These are phyloP conservation scores for Machimus rusticus DNA, from an alignment of 2,888 invertebrate genomes.

Conservation along the genomic window DNA sequence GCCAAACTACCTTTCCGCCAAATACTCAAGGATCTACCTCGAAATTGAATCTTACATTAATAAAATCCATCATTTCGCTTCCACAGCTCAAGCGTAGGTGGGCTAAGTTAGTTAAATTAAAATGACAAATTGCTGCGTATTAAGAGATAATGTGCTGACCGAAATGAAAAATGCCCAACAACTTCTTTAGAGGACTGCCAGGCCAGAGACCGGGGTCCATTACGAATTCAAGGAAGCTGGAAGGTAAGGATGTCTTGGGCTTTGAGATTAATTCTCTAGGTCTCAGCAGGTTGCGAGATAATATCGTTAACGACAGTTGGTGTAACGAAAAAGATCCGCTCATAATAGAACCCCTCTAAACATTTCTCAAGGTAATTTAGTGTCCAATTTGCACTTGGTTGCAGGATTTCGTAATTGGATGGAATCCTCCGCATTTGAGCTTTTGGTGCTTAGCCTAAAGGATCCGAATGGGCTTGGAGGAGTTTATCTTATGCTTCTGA, in stretches of 20 bases:
- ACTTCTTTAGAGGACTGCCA: not conserved
- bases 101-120: conserved; percentile 18
- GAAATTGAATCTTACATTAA: conserved; percentile 25
- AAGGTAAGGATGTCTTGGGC: not conserved
- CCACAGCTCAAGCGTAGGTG: not conserved
- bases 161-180: not conserved
- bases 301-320: conserved; percentile 25
- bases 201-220: not conserved
- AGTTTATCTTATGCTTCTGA: not conserved
- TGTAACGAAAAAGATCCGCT: conserved; percentile 7
- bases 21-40: not conserved
- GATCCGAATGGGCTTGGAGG: not conserved
- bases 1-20: not conserved
- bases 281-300: conserved; percentile 19
- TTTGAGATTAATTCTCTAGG: conserved; percentile 24
- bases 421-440: not conserved
- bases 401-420: not conserved
- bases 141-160: conserved; percentile 36
- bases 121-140: conserved; percentile 30
- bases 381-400: conserved; percentile 3
- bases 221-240: not conserved
- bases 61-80: conserved; percentile 6
- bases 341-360: not conserved
- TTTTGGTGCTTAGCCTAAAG: not conserved
- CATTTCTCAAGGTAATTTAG: conserved; percentile 24